These are phyloP conservation scores for Clarias batrachus DNA, from an alignment of 2,113 vertebrate genomes.

Conservation along the genomic window DNA sequence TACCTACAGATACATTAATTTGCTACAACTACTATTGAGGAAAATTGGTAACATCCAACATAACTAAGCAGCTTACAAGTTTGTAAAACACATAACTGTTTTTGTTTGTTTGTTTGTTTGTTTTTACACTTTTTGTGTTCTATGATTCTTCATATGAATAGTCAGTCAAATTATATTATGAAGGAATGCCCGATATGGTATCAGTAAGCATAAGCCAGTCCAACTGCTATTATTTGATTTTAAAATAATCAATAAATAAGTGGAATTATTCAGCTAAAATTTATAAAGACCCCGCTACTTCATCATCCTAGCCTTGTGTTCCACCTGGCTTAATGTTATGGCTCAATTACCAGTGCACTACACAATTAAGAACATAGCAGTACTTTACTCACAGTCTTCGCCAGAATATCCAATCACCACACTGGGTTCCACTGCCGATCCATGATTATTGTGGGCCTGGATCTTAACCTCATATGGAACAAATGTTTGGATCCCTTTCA, in stretches of 20 bases:
- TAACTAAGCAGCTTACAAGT: background rate
- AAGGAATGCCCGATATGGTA: background rate
- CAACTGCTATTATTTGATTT: no score
- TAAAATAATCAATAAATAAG: no score
- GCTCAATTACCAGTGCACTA: background rate
- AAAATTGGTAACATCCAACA: background rate
- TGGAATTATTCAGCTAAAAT: no score
- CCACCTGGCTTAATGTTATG: background rate
- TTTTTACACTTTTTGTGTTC: background rate
- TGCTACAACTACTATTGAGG: background rate
- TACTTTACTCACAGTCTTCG: constrained; percentile 84
- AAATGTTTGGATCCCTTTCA: constrained; percentile 84
- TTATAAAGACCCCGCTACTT: background rate
- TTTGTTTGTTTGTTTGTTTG: background rate
- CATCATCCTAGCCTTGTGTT: background rate
- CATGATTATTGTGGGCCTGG: constrained; percentile 83
- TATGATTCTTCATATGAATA: background rate
- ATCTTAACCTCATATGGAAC: constrained; percentile 90
- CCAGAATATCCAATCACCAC: constrained; percentile 84
- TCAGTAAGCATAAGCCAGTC: background rate
- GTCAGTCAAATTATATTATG: background rate
- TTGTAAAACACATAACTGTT: background rate
- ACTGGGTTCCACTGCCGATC: constrained; percentile 82
- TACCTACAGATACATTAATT: background rate
- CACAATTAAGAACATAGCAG: background rate